These are phyloP conservation scores for Prolemur simus DNA, from an alignment of 2,113 vertebrate species.

Conservation along the genomic window DNA sequence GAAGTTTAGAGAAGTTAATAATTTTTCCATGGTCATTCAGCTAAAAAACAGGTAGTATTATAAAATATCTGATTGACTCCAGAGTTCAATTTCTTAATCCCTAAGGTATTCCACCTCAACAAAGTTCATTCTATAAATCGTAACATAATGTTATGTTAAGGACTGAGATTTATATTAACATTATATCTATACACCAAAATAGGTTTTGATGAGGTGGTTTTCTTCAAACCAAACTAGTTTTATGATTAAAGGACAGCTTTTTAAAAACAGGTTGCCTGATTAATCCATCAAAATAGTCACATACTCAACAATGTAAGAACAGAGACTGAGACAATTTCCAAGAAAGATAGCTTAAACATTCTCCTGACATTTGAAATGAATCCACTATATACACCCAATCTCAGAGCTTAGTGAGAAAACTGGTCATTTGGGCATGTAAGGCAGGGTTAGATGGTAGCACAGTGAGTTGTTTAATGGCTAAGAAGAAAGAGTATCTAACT, in stretches of 20 bases:
- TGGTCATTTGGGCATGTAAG: neutral
- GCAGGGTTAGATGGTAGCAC: neutral
- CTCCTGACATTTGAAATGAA: neutral
- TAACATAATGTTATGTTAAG: neutral
- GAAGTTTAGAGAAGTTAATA: neutral
- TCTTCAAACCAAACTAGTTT: neutral
- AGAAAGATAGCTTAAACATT: neutral
- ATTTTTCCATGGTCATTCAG: neutral
- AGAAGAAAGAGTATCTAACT: neutral
- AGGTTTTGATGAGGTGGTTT: neutral
- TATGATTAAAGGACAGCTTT: neutral
- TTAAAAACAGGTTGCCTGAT: neutral
- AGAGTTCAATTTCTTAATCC: constrained; percentile 1
- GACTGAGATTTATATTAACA: neutral
- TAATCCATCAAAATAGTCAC: neutral
- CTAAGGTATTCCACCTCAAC: neutral
- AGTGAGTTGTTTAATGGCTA: neutral
- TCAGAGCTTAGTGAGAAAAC: neutral
- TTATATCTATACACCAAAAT: neutral
- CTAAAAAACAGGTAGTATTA: neutral
- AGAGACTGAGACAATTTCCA: neutral
- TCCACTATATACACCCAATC: neutral
- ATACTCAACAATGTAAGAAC: neutral
- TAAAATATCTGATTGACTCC: neutral
- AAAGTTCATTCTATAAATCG: neutral